Base-by-base conservation (phyloP, 2,888 invertebrate genomes). In the Brachypalpus laphriformis region DNA sequence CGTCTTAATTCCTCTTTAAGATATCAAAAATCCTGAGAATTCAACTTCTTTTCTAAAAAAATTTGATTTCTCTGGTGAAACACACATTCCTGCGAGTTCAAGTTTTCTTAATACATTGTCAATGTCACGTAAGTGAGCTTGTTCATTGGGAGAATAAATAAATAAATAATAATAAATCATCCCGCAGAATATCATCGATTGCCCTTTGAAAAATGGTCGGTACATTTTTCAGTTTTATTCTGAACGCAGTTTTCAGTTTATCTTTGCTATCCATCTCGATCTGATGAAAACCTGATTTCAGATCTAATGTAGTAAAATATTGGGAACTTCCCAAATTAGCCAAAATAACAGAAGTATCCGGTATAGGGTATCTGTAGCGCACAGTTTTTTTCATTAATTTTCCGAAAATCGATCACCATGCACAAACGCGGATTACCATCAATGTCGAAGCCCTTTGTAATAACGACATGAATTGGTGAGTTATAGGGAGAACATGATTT, bases 201-300 rank as follows among this genome's bases (percentile, higher is more conserved):
- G 25, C 25, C 25, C 25, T 25, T 4, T 25, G 25, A 5, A 25
- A 25, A 25, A 25, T 25, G 25, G 3, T 25, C 2, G 25, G 25
- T 25, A 5, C 25, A 25, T 25, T 25, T 25, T 25, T 25, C 25
- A 25, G 25, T 25, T 80, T 75, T 34, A 75, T 57, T 14, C 57
- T 49, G 31, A 85, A 83, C 40, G 80, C 86, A 16, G 81, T 82
- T 76, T 82, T 76, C 59, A 47, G 47, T 28, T 57, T 49, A 34
- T 72, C 76, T 56, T 40, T 18, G 57, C 71, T 42, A 61, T 78
- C 74, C 20, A 81, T 54, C 40, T 54, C 18, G 14, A 75, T 63
- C 40, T 65, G 56, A 25, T 65, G 51, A 14, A 75, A 75, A 22
- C 82, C 86, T 54, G 82, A 82, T 65, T 86, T 77, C 57, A 86